A percentile compares a stretch with the other conserved stretches of the same genome.
These are phyloP conservation scores for Meloidogyne exigua DNA, from an alignment of 1,140 invertebrate species.

Conservation along the genomic window DNA sequence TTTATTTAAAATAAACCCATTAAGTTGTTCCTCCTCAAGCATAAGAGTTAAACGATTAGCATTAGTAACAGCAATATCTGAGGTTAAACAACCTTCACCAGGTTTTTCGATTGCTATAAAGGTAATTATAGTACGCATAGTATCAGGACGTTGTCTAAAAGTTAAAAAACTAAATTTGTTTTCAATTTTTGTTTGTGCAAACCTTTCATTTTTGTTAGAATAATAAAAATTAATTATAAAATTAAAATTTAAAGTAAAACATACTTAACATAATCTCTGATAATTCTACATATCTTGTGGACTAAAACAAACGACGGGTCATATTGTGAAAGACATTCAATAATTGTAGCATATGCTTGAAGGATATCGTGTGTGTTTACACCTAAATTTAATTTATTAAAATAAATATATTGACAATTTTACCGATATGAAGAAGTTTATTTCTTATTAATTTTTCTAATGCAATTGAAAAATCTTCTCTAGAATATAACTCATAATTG, in stretches of 20 bases:
- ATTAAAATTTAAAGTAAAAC: conserved; percentile 44
- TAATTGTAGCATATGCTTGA: conserved; percentile 91
- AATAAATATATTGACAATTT: conserved; percentile 7
- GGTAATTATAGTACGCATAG: conserved; percentile 58
- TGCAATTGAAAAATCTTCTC: conserved; percentile 39
- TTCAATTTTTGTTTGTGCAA: no score
- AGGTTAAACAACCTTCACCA: conserved; percentile 30
- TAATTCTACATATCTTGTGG: conserved; percentile 89
- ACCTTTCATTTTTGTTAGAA: no score
- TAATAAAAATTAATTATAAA: neutral
- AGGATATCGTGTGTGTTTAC: conserved; percentile 96
- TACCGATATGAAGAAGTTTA: conserved; percentile 48
- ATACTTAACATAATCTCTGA: conserved; percentile 71
- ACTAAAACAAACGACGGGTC: conserved; percentile 89
- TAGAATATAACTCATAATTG: conserved; percentile 40
- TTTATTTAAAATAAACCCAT: conserved; percentile 12
- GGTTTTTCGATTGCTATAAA: conserved; percentile 59
- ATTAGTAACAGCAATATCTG: conserved; percentile 26
- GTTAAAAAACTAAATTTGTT: neutral
- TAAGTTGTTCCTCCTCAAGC: conserved; percentile 28
- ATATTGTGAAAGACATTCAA: conserved; percentile 83
- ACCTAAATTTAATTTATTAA: conserved; percentile 67
- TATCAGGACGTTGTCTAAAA: conserved; percentile 55
- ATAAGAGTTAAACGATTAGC: conserved; percentile 30
- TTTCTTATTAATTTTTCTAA: conserved; percentile 37